These are phyloP conservation scores for Hydropsyche tenuis DNA, from an alignment of 1,140 invertebrate genomes.

Conservation along the genomic window DNA sequence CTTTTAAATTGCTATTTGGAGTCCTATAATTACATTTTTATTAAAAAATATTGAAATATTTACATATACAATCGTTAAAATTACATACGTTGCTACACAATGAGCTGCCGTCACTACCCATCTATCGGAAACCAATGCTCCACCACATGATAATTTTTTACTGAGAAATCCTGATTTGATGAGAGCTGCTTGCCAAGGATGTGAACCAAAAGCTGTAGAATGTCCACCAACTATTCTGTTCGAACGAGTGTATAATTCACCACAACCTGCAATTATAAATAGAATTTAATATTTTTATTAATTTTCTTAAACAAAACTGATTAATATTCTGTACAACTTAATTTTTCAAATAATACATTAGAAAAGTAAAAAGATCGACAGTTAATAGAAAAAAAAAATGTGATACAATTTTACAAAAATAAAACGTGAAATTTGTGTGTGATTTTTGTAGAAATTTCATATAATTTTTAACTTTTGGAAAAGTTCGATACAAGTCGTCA, in stretches of 20 bases:
- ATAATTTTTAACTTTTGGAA: too few species aligned
- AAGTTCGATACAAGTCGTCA: too few species aligned
- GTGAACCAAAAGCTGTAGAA: conserved; percentile 85
- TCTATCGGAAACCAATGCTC: conserved; percentile 85
- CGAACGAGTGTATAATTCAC: conserved; percentile 82
- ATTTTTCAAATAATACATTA: conserved; percentile 9
- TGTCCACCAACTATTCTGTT: conserved; percentile 93
- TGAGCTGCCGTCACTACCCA: conserved; percentile 91
- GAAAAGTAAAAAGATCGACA: background rate
- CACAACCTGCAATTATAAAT: conserved; percentile 74
- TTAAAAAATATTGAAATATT: background rate
- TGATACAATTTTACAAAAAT: too few species aligned
- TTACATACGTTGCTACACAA: conserved; percentile 86
- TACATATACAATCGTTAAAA: background rate
- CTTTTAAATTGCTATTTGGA: conserved; percentile 83
- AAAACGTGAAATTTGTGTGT: too few species aligned
- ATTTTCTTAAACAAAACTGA: background rate
- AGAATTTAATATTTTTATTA: background rate
- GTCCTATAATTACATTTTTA: conserved; percentile 59
- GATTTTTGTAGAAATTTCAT: too few species aligned
- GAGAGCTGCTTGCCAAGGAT: conserved; percentile 95
- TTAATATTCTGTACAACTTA: background rate
- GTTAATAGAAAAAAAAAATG: background rate
- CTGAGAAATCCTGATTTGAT: conserved; percentile 90
- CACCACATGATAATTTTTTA: conserved; percentile 90